phyloP scores from a whole-genome alignment of 2,888 invertebrate species.

The Xylophagus ater region DNA sequence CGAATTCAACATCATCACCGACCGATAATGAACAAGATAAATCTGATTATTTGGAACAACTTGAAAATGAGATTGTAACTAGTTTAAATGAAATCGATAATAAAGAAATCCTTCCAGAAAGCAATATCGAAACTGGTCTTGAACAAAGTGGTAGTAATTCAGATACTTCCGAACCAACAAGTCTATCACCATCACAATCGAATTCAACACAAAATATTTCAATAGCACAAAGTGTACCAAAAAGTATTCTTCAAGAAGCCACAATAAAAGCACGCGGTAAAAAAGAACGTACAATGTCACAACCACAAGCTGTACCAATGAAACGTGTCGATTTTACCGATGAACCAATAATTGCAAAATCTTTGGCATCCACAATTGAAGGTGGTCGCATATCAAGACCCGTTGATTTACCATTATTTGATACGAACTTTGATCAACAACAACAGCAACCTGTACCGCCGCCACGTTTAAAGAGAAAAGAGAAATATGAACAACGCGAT shows the following conservation, averaged over 20 bases:
- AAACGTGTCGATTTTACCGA: slow-evolving; percentile 36
- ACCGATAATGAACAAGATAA: slow-evolving; percentile 26
- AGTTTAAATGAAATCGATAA: slow-evolving; percentile 22
- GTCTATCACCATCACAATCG: slow-evolving; percentile 20
- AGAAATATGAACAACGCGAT: slow-evolving; percentile 44
- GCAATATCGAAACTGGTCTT: slow-evolving; percentile 14
- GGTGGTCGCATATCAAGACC: slow-evolving; percentile 42
- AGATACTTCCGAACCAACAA: slow-evolving; percentile 21
- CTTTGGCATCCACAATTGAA: slow-evolving; percentile 24
- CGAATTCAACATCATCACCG: slow-evolving; percentile 23
- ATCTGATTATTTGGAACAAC: slow-evolving; percentile 24
- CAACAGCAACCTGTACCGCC: slow-evolving; percentile 44
- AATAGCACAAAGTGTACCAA: slow-evolving; percentile 20
- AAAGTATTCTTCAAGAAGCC: slow-evolving; percentile 16
- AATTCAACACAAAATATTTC: slow-evolving; percentile 21
- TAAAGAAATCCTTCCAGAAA: slow-evolving; percentile 15
- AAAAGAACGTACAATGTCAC: slow-evolving; percentile 23
- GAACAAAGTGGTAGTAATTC: slow-evolving; percentile 19
- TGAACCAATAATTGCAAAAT: slow-evolving; percentile 22
- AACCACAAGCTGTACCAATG: slow-evolving; percentile 23
- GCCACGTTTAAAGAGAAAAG: slow-evolving; percentile 44
- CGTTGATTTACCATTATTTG: slow-evolving; percentile 51
- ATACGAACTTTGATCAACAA: slow-evolving; percentile 28
- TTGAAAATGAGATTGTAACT: slow-evolving; percentile 24
- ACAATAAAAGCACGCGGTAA: slow-evolving; percentile 18